These are phyloP conservation scores for Podocnemis expansa DNA, from an alignment of 2,113 vertebrate genomes.

Conservation along the genomic window DNA sequence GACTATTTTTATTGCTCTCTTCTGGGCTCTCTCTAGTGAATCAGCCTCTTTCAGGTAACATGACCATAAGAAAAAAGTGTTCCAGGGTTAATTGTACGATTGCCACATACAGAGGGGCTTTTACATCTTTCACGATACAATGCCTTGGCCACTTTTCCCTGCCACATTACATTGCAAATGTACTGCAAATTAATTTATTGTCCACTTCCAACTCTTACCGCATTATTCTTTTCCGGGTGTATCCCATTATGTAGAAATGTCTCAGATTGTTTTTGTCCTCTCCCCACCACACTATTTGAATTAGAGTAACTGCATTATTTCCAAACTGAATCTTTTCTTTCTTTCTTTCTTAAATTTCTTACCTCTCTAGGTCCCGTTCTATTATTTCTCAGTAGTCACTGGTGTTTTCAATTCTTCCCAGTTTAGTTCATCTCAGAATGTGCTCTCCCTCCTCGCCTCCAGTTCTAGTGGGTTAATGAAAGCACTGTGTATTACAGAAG, in stretches of 20 bases:
- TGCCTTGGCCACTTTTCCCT: constrained; percentile 20
- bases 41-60: neutral
- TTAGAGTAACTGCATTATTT: constrained; percentile 1
- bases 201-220: neutral
- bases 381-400: neutral
- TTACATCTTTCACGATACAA: neutral
- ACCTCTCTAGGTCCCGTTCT: neutral
- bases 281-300: neutral
- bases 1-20: neutral
- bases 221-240: neutral
- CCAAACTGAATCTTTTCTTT: neutral
- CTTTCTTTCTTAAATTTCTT: neutral
- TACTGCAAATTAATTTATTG: neutral
- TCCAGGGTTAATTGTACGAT: neutral
- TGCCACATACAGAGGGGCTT: neutral
- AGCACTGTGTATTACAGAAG: neutral
- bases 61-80: neutral
- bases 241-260: neutral
- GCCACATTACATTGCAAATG: neutral
- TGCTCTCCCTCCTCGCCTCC: neutral
- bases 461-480: neutral
- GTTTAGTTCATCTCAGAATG: neutral
- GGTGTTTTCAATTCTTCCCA: neutral
- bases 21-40: neutral
- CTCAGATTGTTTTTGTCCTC: neutral